Base-by-base conservation (phyloP, 64 coral and sea anemone species). In the Exaiptasia diaphana region DNA sequence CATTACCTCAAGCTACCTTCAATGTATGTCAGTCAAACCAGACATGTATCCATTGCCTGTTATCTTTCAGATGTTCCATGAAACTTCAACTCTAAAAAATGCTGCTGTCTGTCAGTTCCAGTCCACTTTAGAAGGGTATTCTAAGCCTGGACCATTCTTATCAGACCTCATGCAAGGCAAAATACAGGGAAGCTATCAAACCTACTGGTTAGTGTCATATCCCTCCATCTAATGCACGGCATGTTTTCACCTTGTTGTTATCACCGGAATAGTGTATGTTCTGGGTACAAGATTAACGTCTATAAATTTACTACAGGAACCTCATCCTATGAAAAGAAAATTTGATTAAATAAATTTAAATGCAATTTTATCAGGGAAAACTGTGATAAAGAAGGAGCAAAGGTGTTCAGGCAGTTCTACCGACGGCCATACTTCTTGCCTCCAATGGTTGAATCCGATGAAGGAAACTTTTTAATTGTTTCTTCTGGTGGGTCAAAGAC, bases 371-470 rank as follows among this genome's bases (percentile, higher is more conserved):
- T 74, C 25, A 93, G 90, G 83, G 69, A 87, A 37, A 87, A 93
- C 34, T 93, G 90, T 83, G 46, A 93, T 22, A 93, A 87, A 45
- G 59, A 77, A 36, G 45, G 63, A 37, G 90, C 68, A n/a, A 93
- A 87, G 70, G 77, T 82, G 22, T 87, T 93, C 58, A 54, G 90
- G 2, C 70, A 93, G 57, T 87, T 87, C 36, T 93, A 93, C 40
- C 67, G 74, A 70, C 90, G 90, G 15, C 90, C 90, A 34, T 93
- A 93, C 70, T 93, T 87, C 45, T n/a, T 93, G 38, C 90, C 90
- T 18, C 83, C 83, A 37, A 93, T 93, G 90, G 84, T 83, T 45
- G 90, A 93, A 68, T 57, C 83, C 32, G 72, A 39, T n/a, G 84
- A 93, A 40, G 83, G 90, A 4, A 93, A 93, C 71, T 87, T 77